Base-by-base conservation (phyloP, 2,797 vertebrate genomes). In the Meriones psammophilus region DNA sequence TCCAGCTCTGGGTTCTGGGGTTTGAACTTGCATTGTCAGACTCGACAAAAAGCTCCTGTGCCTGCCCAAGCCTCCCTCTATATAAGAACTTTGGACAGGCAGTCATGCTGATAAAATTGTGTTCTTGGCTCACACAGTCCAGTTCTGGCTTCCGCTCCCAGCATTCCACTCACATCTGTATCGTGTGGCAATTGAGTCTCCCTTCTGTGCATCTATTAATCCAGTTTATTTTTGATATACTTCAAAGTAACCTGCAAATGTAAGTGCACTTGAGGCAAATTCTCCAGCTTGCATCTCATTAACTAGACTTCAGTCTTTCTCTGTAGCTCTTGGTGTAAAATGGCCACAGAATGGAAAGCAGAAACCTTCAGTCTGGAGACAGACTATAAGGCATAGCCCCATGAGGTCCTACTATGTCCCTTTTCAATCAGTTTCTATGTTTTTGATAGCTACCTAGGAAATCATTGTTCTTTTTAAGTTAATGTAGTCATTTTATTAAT, bases 61-160 rank as follows among this genome's bases (percentile, higher is more conserved):
- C 50, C 24, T 30, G 69, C n/a, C 69, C n/a, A 12, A 15, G 54
- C 24, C 26, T 18, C 33, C 46, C 36, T 42, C 69, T 10, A 1
- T 17, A 20, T 62, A 85, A 88, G 84, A 26, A 22, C 36, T 42
- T 74, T 36, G 94, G 36, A 39, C 17, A 5, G 28, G 3, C 73
- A 33, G 8, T 68, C n/a, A 5, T 2, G 1, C 71, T 46, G 73
- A 39, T 69, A 22, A 22, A 4, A 62, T n/a, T 46, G 56, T 28
- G 60, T 3, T 36, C 0, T 62, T 54, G 39, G 74, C 14, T 76
- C 0, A 1, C 3, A 1, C 4, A 4, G 1, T 3, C 14, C 4
- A 8, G 39, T 7, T 2, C 28, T 12, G 6, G 78, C 24, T 68
- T 66, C 28, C 30, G 2, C 28, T n/a, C 64, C 62, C 60, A 58